These are phyloP conservation scores for Halcyon chelicuti DNA, from an alignment of 2,797 vertebrate genomes.

Conservation along the genomic window DNA sequence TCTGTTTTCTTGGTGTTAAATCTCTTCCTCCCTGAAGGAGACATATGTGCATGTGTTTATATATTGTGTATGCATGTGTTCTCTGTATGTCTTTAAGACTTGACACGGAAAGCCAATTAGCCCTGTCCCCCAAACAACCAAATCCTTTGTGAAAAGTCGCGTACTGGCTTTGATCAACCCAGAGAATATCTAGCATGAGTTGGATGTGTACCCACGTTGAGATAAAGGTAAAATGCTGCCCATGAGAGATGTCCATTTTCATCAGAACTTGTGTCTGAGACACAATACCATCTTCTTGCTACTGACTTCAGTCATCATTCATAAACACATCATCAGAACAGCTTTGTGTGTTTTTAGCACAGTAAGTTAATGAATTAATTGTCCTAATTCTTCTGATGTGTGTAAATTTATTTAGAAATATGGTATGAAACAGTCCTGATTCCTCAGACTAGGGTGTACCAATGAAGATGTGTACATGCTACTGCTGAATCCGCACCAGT, in stretches of 20 bases:
- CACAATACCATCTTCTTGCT: not conserved
- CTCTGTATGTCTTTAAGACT: not conserved
- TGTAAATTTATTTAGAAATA: not conserved
- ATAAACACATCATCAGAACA: not conserved
- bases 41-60: fast-evolving
- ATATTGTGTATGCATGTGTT: not conserved
- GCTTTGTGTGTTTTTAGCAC: not conserved
- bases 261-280: not conserved
- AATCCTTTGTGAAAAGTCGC: not conserved
- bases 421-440: not conserved
- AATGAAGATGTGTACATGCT: not conserved
- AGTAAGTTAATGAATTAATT: not conserved
- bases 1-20: not conserved
- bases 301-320: not conserved
- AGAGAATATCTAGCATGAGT: not conserved
- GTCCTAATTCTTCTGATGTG: not conserved
- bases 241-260: not conserved
- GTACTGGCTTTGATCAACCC: not conserved
- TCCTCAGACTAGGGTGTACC: not conserved
- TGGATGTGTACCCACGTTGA: not conserved
- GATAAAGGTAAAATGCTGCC: not conserved
- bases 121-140: not conserved
- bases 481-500: not conserved
- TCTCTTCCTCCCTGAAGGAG: not conserved
- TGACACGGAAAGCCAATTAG: not conserved